phyloP scores from a whole-genome alignment of 2,797 vertebrate genomes.

The Poecilia picta region DNA sequence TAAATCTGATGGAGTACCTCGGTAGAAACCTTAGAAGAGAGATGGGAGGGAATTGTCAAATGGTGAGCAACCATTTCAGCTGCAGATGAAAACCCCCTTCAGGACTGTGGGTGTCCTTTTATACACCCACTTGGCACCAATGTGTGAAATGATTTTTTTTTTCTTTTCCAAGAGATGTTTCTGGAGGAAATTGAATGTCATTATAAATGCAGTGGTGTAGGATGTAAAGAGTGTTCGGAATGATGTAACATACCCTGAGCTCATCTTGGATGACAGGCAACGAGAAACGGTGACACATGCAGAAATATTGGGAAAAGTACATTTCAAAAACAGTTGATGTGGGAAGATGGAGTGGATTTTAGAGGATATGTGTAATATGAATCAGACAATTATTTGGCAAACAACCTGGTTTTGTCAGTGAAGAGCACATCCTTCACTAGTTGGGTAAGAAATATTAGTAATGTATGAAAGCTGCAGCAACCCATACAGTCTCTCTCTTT shows the following conservation, averaged over 20 bases:
- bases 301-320: not conserved
- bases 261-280: not conserved
- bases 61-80: not conserved
- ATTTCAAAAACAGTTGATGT: not conserved
- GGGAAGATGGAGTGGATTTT: not conserved
- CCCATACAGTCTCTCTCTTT: not conserved
- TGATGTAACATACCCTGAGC: not conserved
- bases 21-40: not conserved
- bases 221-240: not conserved
- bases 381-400: not conserved
- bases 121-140: slow-evolving; percentile 1
- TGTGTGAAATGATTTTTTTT: not conserved
- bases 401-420: not conserved
- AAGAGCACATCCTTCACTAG: not conserved
- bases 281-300: not conserved
- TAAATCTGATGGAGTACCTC: not conserved
- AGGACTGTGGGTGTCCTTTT: slow-evolving; percentile 5
- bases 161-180: not conserved
- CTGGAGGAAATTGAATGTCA: not conserved
- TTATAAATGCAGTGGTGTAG: slow-evolving; percentile 3
- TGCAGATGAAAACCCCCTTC: not conserved
- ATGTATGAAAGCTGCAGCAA: not conserved
- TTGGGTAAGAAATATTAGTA: not conserved
- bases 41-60: not conserved
- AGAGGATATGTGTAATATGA: not conserved